Percentiles rank a stretch among this genome's conserved stretches.
These are phyloP conservation scores for Trissoscelio sp. DNA, from an alignment of 2,888 invertebrate species.

Conservation along the genomic window DNA sequence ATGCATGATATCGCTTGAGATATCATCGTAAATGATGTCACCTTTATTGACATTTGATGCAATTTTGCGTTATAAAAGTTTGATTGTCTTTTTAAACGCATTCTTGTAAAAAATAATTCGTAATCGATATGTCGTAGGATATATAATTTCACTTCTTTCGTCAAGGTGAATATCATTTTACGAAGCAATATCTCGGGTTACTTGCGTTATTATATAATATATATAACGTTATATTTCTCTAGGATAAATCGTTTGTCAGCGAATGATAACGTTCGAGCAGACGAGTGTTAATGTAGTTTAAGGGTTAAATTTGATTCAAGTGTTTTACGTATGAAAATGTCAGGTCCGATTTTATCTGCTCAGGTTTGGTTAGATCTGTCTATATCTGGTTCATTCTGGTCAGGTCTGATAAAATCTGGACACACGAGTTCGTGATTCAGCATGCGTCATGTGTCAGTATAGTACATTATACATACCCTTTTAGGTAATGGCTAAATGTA, in stretches of 20 bases:
- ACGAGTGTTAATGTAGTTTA: neutral
- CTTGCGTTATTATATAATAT: too few species aligned
- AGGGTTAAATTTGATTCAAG: constrained; percentile 27
- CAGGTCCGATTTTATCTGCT: constrained; percentile 41
- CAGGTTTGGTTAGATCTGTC: constrained; percentile 46
- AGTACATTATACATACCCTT: constrained; percentile 36
- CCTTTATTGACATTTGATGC: constrained; percentile 1
- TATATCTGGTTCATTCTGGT: constrained; percentile 58
- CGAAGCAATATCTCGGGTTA: neutral
- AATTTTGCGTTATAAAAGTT: neutral
- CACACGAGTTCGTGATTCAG: constrained; percentile 41
- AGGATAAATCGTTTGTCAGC: neutral
- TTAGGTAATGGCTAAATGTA: constrained; percentile 45
- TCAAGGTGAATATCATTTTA: constrained; percentile 3
- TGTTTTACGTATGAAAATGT: constrained; percentile 36
- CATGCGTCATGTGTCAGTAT: constrained; percentile 42
- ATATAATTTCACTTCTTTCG: neutral
- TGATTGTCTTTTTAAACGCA: neutral
- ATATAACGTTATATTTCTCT: too few species aligned
- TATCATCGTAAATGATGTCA: neutral
- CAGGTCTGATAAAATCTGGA: constrained; percentile 48
- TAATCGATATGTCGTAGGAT: constrained; percentile 1
- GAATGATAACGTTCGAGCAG: neutral
- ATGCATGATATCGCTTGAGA: neutral
- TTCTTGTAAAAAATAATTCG: constrained; percentile 2